These are phyloP conservation scores for Enteromius unitaeniatus DNA, from an alignment of 2,797 vertebrate species.

Conservation along the genomic window DNA sequence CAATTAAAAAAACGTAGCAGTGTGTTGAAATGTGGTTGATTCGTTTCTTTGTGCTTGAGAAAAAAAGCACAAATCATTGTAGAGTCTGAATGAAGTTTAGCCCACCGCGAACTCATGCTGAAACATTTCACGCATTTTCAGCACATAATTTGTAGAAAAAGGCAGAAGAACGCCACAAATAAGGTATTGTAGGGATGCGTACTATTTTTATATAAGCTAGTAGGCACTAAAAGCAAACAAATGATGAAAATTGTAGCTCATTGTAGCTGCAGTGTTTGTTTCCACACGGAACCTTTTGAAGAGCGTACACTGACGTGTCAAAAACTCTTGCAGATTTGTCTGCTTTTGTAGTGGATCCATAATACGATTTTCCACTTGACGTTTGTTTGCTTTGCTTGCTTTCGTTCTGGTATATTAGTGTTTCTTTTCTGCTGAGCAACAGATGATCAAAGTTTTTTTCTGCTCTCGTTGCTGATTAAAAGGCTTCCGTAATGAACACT, in stretches of 20 bases:
- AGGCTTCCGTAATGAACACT: neutral
- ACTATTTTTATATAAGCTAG: neutral
- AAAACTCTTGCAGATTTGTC: neutral
- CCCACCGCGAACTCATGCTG: neutral
- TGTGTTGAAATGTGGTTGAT: neutral
- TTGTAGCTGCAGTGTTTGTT: constrained; percentile 36
- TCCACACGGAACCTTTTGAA: constrained; percentile 52
- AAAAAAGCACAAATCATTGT: neutral
- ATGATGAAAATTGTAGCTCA: neutral
- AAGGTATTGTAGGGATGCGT: neutral
- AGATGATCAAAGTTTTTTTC: too few relatives aligned
- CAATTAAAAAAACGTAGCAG: neutral
- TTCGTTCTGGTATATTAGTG: neutral
- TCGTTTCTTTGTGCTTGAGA: neutral
- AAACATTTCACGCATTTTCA: neutral
- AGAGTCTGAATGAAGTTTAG: neutral
- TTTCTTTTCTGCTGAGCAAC: neutral
- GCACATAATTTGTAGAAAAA: neutral
- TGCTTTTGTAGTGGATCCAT: neutral
- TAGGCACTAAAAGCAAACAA: neutral
- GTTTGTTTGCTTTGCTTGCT: neutral
- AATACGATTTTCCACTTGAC: neutral
- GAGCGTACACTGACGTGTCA: constrained; percentile 64
- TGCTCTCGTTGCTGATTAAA: neutral
- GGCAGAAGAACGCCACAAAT: neutral